Percentiles rank a stretch among this genome's conserved stretches.
Evolutionary conservation across 2,113 vertebrate species (phyloP).

Genomic region (Psilopsiagon aurifrons): DNA sequence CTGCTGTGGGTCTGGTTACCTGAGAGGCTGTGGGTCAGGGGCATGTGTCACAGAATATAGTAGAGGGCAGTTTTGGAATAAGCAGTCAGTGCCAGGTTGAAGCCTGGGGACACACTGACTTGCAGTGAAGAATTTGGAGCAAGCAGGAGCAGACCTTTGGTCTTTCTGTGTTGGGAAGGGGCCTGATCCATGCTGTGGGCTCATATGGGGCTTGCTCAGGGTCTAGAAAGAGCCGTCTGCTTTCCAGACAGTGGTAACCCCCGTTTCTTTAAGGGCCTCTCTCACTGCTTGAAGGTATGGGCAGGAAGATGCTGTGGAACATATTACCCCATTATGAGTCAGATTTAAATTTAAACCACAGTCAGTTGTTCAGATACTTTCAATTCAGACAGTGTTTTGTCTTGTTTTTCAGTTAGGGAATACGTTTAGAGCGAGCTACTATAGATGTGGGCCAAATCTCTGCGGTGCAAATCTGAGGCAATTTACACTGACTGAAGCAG

Average conservation of each 20-base stretch:
- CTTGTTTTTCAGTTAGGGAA: constrained; percentile 52
- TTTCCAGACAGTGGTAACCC: not conserved
- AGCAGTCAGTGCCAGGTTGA: not conserved
- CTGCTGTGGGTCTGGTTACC: not conserved
- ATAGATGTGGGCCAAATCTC: constrained; percentile 33
- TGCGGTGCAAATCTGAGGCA: not conserved
- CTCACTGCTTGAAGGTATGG: not conserved
- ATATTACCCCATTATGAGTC: constrained; percentile 46
- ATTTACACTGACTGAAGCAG: constrained; percentile 47
- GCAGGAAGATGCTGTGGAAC: constrained; percentile 40
- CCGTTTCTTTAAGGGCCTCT: not conserved
- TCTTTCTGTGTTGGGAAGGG: not conserved
- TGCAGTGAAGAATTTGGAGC: not conserved
- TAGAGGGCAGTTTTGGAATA: not conserved
- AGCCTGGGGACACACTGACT: not conserved
- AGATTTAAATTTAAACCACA: constrained; percentile 62
- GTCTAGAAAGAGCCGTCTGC: not conserved
- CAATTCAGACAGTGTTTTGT: constrained; percentile 52
- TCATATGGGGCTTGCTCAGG: fast-evolving
- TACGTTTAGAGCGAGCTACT: not conserved
- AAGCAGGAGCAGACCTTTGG: not conserved
- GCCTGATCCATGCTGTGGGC: not conserved
- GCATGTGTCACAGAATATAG: not conserved
- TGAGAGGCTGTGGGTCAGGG: not conserved
- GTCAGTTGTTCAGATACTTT: constrained; percentile 16